Evolutionary conservation across 2,113 vertebrate species (phyloP), one percentile per base, ranked within the genome.

Genomic region (Campylorhamphus procurvoides): DNA sequence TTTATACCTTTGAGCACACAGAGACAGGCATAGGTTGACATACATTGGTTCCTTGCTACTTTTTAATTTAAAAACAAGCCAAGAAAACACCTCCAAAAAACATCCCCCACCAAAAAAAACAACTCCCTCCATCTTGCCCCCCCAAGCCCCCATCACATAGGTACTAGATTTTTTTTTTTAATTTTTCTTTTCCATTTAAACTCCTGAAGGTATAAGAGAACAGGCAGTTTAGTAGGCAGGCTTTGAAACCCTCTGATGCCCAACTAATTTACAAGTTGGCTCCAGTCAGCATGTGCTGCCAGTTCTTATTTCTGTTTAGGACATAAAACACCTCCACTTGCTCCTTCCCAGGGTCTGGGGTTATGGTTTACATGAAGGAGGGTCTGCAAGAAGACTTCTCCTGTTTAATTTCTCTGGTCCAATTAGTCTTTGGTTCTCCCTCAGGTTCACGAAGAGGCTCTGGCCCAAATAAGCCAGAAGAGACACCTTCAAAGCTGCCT

Each of bases 321-420:
- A 52, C 31, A 58, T 12, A 17, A 80, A 91, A 59, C 0, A 4
- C n/a, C 24, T 84, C 68, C 17, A 24, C 56, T 16, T 12, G 7
- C 42, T 6, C 28, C 18, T 71, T 60, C 52, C 68, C 16, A 6
- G 0, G 1, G 53, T 81, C 68, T 13, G 7, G 0, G 1, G 53
- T 84, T 76, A 60, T 15, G 39, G 18, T 39, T 84, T 39, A n/a
- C 7, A 2, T 12, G 46, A 74, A 84, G 24, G 14, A 35, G 6
- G 33, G 60, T 76, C 40, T 66, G 46, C 16, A 71, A 84, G 8
- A 80, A 7, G 8, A 24, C 1, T 46, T 58, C 22, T 63, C 37
- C 42, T 44, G 27, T 18, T 53, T 42, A 20, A 19, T 75, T 71
- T 44, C 40, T 75, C 46, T 35, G 10, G 24, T 28, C 9, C 31